A percentile compares a stretch with the other conserved stretches of the same genome.
These are phyloP conservation scores for Leptopilina myrica DNA, from an alignment of 2,888 invertebrate genomes.

Conservation along the genomic window DNA sequence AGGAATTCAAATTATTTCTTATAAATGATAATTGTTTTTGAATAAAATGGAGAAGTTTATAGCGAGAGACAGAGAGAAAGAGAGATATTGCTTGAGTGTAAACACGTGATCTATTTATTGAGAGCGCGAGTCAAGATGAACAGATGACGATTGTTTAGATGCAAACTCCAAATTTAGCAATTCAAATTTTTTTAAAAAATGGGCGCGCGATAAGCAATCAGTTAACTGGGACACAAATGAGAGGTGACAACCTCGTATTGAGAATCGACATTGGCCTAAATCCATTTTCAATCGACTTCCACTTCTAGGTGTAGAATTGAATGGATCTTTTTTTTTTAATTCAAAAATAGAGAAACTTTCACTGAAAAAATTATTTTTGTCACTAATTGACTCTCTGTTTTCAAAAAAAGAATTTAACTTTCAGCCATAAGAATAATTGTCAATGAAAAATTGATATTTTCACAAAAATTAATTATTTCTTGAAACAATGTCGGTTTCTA, in stretches of 20 bases:
- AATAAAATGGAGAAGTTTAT: not conserved
- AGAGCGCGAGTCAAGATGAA: not conserved
- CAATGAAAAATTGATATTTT: not conserved
- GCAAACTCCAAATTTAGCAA: constrained; percentile 40
- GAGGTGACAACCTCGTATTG: constrained; percentile 53
- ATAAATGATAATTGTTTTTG: not conserved
- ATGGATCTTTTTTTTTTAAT: not conserved
- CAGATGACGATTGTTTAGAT: not conserved
- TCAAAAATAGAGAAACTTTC: constrained; percentile 24
- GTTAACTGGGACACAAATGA: constrained; percentile 52
- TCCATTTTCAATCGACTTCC: constrained; percentile 66
- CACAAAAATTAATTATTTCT: too few relatives aligned
- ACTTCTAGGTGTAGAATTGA: constrained; percentile 51
- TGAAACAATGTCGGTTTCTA: too few relatives aligned
- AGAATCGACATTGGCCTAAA: constrained; percentile 70
- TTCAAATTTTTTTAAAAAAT: constrained; percentile 46
- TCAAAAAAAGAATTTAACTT: not conserved
- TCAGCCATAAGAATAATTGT: not conserved
- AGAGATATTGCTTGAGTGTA: too few relatives aligned
- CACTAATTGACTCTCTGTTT: not conserved
- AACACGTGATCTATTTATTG: not conserved
- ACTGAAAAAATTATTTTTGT: not conserved
- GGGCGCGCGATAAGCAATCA: constrained; percentile 51
- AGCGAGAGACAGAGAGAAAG: not conserved
- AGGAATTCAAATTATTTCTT: too few relatives aligned